phyloP scores from a whole-genome alignment of 2,888 invertebrate genomes.

The Drosophila kanekoi region DNA sequence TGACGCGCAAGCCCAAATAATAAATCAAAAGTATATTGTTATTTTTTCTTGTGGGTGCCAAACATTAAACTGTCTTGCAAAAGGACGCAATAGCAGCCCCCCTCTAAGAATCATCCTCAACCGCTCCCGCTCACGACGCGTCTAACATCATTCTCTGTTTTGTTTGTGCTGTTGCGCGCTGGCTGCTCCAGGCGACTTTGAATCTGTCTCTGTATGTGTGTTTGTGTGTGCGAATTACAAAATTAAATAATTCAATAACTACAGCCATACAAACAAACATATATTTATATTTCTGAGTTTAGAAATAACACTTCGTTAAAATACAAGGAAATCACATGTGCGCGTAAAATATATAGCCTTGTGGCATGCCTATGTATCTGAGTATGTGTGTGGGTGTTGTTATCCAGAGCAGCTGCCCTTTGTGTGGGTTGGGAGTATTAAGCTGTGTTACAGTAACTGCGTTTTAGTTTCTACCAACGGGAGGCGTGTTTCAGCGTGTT shows the following conservation, averaged over 20 bases:
- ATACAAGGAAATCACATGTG: slow-evolving; percentile 49
- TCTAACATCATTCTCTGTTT: slow-evolving; percentile 38
- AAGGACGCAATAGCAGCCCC: slow-evolving; percentile 33
- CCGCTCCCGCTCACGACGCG: slow-evolving; percentile 21
- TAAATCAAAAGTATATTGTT: slow-evolving; percentile 29
- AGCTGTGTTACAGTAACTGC: slow-evolving; percentile 52
- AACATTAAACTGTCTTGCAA: slow-evolving; percentile 2
- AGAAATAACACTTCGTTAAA: slow-evolving; percentile 27
- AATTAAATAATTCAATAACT: slow-evolving; percentile 29
- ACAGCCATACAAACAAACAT: slow-evolving; percentile 7
- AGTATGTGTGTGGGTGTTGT: slow-evolving; percentile 34
- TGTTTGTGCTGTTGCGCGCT: slow-evolving; percentile 53
- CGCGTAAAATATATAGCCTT: slow-evolving; percentile 42
- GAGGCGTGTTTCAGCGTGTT: slow-evolving; percentile 9
- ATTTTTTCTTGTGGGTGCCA: slow-evolving; percentile 1
- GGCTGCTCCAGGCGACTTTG: slow-evolving; percentile 42
- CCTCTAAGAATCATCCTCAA: slow-evolving; percentile 12
- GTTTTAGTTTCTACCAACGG: slow-evolving; percentile 47
- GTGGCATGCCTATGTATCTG: slow-evolving; percentile 29
- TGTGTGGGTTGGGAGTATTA: slow-evolving; percentile 26
- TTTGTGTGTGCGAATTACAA: slow-evolving; percentile 37
- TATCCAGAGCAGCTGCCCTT: slow-evolving; percentile 52
- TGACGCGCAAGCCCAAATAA: slow-evolving; percentile 18
- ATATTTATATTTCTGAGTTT: slow-evolving; percentile 1
- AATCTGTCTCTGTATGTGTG: slow-evolving; percentile 9